Percentiles rank a stretch among this genome's conserved stretches.
Evolutionary conservation across 23 tunicate genomes (phyloP).

Genomic region (Phallusia fumigata): DNA sequence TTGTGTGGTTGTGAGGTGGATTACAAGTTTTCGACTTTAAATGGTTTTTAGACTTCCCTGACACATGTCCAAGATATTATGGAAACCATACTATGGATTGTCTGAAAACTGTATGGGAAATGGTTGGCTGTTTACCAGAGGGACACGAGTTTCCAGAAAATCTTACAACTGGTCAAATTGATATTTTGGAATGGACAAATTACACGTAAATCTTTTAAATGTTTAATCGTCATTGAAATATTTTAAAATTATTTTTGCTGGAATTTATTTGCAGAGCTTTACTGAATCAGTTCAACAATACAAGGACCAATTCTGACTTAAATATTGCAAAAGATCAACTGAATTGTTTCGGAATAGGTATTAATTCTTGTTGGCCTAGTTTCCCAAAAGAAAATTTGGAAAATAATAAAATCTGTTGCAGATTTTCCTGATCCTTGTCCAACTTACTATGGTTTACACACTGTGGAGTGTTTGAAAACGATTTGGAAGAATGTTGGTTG

Average conservation of each 20-base stretch:
- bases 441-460: background rate
- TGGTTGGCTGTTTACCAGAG: background rate
- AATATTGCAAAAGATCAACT: background rate
- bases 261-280: background rate
- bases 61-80: background rate
- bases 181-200: background rate
- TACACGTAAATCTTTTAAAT: background rate
- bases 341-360: background rate
- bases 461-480: background rate
- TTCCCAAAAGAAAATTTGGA: background rate
- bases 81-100: background rate
- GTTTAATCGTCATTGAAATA: background rate
- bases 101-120: background rate
- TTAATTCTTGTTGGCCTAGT: too few relatives aligned
- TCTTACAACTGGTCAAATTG: background rate
- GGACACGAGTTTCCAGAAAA: background rate
- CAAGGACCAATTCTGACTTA: background rate
- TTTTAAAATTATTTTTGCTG: background rate
- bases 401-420: background rate
- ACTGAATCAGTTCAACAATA: background rate
- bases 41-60: background rate
- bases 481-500: slow-evolving; percentile 2
- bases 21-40: too few relatives aligned
- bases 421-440: background rate
- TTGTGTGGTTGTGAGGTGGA: too few relatives aligned